Conservation (phyloP, 2,888 invertebrate species). For the Dynastes tityus region DNA sequence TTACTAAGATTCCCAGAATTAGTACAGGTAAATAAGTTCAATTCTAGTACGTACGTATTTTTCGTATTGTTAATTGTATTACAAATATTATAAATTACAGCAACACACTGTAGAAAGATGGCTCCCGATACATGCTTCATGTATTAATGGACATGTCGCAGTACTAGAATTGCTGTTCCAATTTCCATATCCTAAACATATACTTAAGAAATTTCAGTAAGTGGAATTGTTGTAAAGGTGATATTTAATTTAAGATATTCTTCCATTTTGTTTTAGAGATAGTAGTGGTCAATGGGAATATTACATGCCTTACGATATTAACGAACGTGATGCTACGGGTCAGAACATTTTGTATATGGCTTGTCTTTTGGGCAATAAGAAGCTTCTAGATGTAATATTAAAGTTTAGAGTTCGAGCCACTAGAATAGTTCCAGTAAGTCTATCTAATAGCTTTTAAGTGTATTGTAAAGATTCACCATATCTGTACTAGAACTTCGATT, state of each 20-base stretch:
- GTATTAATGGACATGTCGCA: slow-evolving; percentile 88
- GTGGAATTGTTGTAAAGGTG: slow-evolving; percentile 34
- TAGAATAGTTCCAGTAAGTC: slow-evolving; percentile 61
- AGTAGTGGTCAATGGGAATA: slow-evolving; percentile 85
- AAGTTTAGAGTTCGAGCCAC: slow-evolving; percentile 79
- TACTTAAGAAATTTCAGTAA: slow-evolving; percentile 76
- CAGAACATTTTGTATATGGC: slow-evolving; percentile 94
- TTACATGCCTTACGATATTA: slow-evolving; percentile 92
- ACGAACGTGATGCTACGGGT: slow-evolving; percentile 90
- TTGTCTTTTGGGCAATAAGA: slow-evolving; percentile 86
- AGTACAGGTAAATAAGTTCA: slow-evolving; percentile 74
- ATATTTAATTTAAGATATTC: no score
- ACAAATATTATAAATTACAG: slow-evolving; percentile 66
- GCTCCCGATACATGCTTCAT: slow-evolving; percentile 94
- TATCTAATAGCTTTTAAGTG: no score
- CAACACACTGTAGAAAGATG: slow-evolving; percentile 93
- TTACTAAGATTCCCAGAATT: slow-evolving; percentile 89
- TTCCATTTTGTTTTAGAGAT: slow-evolving; percentile 73
- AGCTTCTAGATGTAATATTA: slow-evolving; percentile 84
- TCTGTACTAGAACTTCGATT: no score
- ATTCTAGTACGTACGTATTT: no score
- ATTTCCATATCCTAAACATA: slow-evolving; percentile 84
- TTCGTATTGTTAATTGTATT: neutral
- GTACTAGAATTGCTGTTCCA: slow-evolving; percentile 86
- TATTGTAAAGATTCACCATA: no score